These are phyloP conservation scores for Heliothis subflexa DNA, from an alignment of 1,140 invertebrate species.

Conservation along the genomic window DNA sequence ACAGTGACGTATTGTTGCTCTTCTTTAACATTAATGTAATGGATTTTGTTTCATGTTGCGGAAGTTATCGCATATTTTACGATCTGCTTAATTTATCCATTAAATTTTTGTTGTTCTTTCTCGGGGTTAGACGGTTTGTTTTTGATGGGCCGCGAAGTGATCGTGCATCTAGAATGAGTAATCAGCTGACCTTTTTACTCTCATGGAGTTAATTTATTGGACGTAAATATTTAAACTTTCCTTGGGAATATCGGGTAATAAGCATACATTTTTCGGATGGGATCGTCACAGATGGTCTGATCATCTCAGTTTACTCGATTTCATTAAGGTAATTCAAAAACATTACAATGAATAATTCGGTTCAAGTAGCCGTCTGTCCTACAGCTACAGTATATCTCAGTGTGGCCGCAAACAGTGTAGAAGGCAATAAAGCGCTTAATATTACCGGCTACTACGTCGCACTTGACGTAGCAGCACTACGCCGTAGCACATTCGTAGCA, in stretches of 20 bases:
- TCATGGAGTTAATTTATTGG: not conserved
- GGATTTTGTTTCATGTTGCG: slow-evolving; percentile 80
- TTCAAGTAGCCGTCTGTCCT: not conserved
- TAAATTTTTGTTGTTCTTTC: slow-evolving; percentile 43
- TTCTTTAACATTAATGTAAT: slow-evolving; percentile 83
- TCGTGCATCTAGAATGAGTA: slow-evolving; percentile 26
- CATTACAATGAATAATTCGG: slow-evolving; percentile 8
- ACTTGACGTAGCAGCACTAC: slow-evolving; percentile 42
- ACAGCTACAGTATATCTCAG: not conserved
- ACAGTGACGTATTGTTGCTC: slow-evolving; percentile 81
- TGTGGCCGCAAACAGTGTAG: slow-evolving; percentile 25
- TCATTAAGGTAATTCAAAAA: not conserved
- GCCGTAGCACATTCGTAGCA: slow-evolving; percentile 34
- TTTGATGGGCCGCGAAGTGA: slow-evolving; percentile 21
- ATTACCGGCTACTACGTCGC: slow-evolving; percentile 30
- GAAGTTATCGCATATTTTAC: slow-evolving; percentile 75
- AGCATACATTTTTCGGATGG: not conserved
- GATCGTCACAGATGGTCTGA: not conserved
- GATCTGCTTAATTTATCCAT: slow-evolving; percentile 53
- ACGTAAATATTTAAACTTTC: not conserved
- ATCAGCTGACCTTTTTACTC: slow-evolving; percentile 11
- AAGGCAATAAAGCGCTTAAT: slow-evolving; percentile 30
- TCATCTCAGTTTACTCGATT: not conserved
- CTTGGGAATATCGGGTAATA: not conserved
- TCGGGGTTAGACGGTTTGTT: slow-evolving; percentile 21